Conservation (phyloP, 2,888 invertebrate species). For the Thereva unica region DNA sequence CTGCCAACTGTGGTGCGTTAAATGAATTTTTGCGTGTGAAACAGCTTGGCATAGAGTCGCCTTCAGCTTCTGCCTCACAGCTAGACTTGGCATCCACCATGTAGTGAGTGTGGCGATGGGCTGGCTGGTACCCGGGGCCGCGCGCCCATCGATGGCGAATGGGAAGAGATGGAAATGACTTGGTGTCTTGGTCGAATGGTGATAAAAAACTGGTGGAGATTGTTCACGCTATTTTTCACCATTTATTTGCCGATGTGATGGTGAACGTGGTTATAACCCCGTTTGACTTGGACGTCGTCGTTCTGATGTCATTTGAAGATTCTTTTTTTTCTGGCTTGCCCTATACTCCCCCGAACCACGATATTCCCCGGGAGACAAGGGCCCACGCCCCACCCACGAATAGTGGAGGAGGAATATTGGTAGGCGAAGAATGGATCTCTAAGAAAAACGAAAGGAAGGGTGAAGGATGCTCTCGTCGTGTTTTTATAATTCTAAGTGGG, state of each 20-base stretch:
- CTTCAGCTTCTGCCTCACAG: background rate
- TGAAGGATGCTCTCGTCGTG: constrained; percentile 12
- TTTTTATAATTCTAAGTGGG: constrained; percentile 39
- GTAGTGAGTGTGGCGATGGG: background rate
- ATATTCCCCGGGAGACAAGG: no score
- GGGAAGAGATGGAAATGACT: background rate
- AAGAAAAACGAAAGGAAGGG: background rate
- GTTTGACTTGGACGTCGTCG: constrained; percentile 27
- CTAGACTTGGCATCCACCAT: background rate
- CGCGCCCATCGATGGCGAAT: no score
- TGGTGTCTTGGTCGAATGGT: background rate
- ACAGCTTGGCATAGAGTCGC: constrained; percentile 8
- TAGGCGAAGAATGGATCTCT: background rate
- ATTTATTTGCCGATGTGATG: constrained; percentile 13
- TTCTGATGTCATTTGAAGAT: constrained; percentile 27
- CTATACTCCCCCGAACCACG: background rate
- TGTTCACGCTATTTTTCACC: constrained; percentile 30
- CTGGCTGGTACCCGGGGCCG: background rate
- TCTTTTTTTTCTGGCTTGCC: constrained; percentile 6
- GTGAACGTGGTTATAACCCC: constrained; percentile 23
- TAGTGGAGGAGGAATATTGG: background rate
- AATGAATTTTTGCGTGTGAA: constrained; percentile 30
- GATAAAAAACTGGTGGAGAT: background rate
- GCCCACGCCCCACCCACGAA: no score
- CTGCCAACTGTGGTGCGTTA: constrained; percentile 18